A percentile compares a stretch with the other conserved stretches of the same genome.
Evolutionary conservation across 2,797 vertebrate genomes (phyloP).

Genomic region (Paguma larvata): DNA sequence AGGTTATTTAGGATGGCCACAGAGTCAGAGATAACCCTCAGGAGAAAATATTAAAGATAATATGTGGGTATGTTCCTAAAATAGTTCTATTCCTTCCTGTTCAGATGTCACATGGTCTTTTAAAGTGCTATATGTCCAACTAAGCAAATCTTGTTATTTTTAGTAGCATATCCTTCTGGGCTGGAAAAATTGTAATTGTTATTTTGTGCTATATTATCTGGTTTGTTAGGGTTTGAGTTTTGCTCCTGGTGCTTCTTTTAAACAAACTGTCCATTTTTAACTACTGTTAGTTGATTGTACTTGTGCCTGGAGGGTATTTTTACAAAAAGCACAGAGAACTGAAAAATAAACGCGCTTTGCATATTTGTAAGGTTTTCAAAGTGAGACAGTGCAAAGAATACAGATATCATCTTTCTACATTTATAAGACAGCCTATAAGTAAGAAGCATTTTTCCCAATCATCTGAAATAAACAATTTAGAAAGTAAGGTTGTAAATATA

Average conservation of each 20-base stretch:
- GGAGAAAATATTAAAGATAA: not conserved
- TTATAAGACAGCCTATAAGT: not conserved
- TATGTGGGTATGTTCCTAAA: not conserved
- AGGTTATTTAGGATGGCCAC: not conserved
- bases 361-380: slow-evolving; percentile 61
- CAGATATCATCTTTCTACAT: slow-evolving; percentile 10
- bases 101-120: not conserved
- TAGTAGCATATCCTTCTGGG: not conserved
- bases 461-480: not conserved
- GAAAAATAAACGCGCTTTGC: slow-evolving; percentile 55
- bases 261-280: slow-evolving; percentile 45
- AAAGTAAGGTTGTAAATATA: slow-evolving; percentile 39
- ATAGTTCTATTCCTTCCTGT: not conserved
- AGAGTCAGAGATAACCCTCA: not conserved
- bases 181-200: slow-evolving; percentile 12
- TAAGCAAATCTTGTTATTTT: slow-evolving; percentile 56
- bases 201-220: not conserved
- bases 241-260: slow-evolving; percentile 29
- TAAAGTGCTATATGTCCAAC: not conserved
- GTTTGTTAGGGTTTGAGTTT: slow-evolving; percentile 37
- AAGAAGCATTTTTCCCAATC: not conserved
- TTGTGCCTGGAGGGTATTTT: slow-evolving; percentile 53
- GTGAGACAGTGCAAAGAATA: slow-evolving; percentile 34
- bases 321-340: slow-evolving; percentile 15
- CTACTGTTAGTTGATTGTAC: not conserved